phyloP scores from a whole-genome alignment of 92 coral and sea anemone genomes.

The Chrysogorgia sp. region DNA sequence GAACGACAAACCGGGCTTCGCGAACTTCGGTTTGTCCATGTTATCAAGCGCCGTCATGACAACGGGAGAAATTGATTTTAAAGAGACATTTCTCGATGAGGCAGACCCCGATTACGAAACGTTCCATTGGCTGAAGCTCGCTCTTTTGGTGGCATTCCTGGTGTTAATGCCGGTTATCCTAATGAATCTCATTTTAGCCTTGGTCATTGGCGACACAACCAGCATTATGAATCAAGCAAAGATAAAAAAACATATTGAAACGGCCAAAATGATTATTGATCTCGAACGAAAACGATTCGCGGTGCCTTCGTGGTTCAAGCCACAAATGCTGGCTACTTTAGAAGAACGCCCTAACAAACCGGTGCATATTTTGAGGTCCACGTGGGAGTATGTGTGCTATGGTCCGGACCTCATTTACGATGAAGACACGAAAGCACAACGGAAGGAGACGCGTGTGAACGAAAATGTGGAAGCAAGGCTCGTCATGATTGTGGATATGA shows the following conservation, averaged over 20 bases:
- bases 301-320: neutral
- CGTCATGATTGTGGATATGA: neutral
- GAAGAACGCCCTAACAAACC: slow-evolving; percentile 34
- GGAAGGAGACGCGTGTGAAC: neutral
- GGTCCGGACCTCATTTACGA: slow-evolving; percentile 18
- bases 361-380: slow-evolving; percentile 4
- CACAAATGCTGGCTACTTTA: neutral
- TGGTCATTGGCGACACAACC: slow-evolving; percentile 37
- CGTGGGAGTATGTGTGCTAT: slow-evolving; percentile 22
- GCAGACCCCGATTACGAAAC: neutral
- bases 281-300: slow-evolving; percentile 29
- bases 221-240: slow-evolving; percentile 25
- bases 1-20: slow-evolving; percentile 81
- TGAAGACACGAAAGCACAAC: neutral
- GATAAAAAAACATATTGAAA: slow-evolving; percentile 29
- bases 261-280: slow-evolving; percentile 38
- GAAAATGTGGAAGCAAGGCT: neutral
- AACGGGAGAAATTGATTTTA: slow-evolving; percentile 72
- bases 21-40: slow-evolving; percentile 62
- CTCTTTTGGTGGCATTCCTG: slow-evolving; percentile 12
- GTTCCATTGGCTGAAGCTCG: slow-evolving; percentile 20
- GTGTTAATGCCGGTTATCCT: slow-evolving; percentile 31
- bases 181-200: slow-evolving; percentile 34
- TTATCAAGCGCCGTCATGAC: slow-evolving; percentile 76
- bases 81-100: slow-evolving; percentile 41